Evolutionary conservation across 2,113 vertebrate genomes (phyloP).

Genomic region (Gracilinanus agilis): DNA sequence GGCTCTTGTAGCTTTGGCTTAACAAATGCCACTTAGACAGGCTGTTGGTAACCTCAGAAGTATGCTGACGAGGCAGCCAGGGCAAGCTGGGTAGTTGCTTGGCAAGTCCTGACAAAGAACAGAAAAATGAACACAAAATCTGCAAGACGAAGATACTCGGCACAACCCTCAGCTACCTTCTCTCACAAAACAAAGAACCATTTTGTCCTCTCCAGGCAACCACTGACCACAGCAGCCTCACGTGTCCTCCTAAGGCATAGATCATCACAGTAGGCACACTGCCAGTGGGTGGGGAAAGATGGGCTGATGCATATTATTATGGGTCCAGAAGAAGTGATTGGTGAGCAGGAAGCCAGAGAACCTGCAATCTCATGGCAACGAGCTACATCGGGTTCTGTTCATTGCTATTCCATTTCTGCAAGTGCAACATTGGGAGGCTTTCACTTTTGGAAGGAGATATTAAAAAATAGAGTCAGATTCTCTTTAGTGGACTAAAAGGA

Average conservation of each 20-base stretch:
- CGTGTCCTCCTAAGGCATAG: constrained; percentile 39
- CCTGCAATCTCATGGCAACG: constrained; percentile 73
- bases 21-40: constrained; percentile 11
- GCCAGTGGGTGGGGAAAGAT: constrained; percentile 70
- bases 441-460: constrained; percentile 77
- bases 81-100: not conserved
- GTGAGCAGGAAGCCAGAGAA: constrained; percentile 70
- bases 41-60: not conserved
- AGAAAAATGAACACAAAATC: constrained; percentile 18
- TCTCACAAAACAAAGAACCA: constrained; percentile 48
- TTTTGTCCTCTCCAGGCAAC: constrained; percentile 7
- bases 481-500: constrained; percentile 76
- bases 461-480: constrained; percentile 72
- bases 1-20: constrained; percentile 7
- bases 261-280: constrained; percentile 63
- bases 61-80: not conserved
- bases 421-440: not conserved
- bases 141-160: constrained; percentile 34
- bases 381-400: constrained; percentile 77
- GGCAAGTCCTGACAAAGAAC: not conserved
- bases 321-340: constrained; percentile 74
- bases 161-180: constrained; percentile 31
- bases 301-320: constrained; percentile 77
- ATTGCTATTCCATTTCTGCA: not conserved
- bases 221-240: constrained; percentile 36